Evolutionary conservation across 2,797 vertebrate species (phyloP).

Genomic region (Parambassis ranga): DNA sequence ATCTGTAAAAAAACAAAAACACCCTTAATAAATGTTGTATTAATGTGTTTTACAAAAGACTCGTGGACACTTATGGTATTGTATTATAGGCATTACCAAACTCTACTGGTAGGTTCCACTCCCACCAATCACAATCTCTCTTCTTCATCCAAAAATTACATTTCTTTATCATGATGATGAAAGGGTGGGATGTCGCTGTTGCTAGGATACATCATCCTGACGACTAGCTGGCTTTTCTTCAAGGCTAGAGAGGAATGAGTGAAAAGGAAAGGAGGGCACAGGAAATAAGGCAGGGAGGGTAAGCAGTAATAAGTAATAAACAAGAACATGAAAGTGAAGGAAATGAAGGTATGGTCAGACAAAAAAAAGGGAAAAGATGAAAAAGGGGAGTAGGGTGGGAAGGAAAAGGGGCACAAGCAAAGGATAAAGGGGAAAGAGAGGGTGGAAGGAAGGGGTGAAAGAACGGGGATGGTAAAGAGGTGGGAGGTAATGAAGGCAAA

Average conservation of each 20-base stretch:
- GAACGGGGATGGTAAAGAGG: too few relatives aligned
- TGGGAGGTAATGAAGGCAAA: background rate
- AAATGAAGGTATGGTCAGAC: background rate
- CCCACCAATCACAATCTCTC: constrained; percentile 1
- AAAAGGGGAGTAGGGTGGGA: background rate
- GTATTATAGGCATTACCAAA: too few relatives aligned
- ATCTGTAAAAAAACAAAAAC: too few relatives aligned
- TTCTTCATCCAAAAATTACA: constrained; percentile 35
- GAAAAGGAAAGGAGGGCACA: background rate
- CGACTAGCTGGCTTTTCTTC: constrained; percentile 20
- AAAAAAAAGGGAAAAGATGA: too few relatives aligned
- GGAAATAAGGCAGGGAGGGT: background rate
- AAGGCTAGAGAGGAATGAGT: constrained; percentile 12
- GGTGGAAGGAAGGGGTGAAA: background rate
- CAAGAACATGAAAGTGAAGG: background rate
- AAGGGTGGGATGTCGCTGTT: constrained; percentile 54
- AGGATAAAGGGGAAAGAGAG: background rate
- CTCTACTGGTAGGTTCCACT: too few relatives aligned
- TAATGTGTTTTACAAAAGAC: too few relatives aligned
- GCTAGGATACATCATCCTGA: constrained; percentile 63
- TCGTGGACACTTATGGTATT: too few relatives aligned
- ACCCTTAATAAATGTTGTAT: too few relatives aligned
- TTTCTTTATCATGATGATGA: constrained; percentile 33
- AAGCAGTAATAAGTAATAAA: background rate
- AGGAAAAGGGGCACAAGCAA: too few relatives aligned